phyloP scores from a whole-genome alignment of 1,140 invertebrate genomes.

The Sweltsa coloradensis region DNA sequence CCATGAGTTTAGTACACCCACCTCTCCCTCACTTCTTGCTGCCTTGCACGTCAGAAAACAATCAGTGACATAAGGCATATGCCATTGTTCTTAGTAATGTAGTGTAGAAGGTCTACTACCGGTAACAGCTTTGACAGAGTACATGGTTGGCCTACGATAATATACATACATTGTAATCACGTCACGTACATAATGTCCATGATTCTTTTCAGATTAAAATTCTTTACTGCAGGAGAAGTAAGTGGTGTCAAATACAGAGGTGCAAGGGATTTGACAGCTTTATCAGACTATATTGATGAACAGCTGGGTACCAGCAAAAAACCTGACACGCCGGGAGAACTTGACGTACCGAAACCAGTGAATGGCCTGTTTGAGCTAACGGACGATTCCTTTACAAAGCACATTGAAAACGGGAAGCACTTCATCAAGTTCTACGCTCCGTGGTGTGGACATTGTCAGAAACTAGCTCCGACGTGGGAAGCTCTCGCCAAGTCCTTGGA shows the following conservation, averaged over 20 bases:
- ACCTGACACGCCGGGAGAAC: conserved; percentile 19
- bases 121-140: too few species aligned
- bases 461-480: conserved; percentile 60
- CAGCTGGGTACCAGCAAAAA: conserved; percentile 39
- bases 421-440: conserved; percentile 81
- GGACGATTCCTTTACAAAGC: conserved; percentile 54
- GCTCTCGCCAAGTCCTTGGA: conserved; percentile 48
- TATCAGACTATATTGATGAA: conserved; percentile 61
- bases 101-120: too few species aligned
- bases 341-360: conserved; percentile 29
- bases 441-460: conserved; percentile 76
- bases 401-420: conserved; percentile 49
- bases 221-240: conserved; percentile 49
- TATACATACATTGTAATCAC: too few species aligned
- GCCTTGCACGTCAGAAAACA: too few species aligned
- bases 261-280: conserved; percentile 50
- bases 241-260: conserved; percentile 54
- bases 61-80: too few species aligned
- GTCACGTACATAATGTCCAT: too few species aligned
- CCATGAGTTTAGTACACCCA: too few species aligned
- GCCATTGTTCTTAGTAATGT: too few species aligned
- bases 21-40: too few species aligned
- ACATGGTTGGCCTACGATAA: too few species aligned
- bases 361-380: conserved; percentile 50
- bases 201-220: conserved; percentile 63